Evolutionary conservation across 1,140 invertebrate species (phyloP).

Genomic region (Platorchestia sp.): DNA sequence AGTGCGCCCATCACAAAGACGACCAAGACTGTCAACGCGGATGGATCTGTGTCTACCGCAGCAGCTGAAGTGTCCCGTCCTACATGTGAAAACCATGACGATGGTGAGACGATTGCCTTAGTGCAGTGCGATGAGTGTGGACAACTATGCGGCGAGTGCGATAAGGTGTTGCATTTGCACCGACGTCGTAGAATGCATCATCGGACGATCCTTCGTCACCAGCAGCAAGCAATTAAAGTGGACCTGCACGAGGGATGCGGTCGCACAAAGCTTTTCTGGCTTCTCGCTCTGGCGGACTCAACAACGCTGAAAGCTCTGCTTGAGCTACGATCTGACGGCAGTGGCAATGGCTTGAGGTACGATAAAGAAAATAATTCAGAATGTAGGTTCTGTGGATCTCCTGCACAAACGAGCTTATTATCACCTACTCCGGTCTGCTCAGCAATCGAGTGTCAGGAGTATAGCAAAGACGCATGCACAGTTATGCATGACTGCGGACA

Average conservation of each 20-base stretch:
- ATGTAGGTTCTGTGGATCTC: slow-evolving; percentile 92
- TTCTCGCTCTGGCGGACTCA: slow-evolving; percentile 91
- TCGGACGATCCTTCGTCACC: slow-evolving; percentile 91
- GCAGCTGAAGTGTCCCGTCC: slow-evolving; percentile 73
- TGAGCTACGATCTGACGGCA: slow-evolving; percentile 87
- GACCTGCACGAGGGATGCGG: slow-evolving; percentile 97
- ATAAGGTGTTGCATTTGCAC: slow-evolving; percentile 93
- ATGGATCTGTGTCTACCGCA: slow-evolving; percentile 35
- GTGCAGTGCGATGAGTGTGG: slow-evolving; percentile 92
- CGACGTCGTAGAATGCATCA: slow-evolving; percentile 87
- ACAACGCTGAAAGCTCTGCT: slow-evolving; percentile 90
- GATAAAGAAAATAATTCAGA: slow-evolving; percentile 75
- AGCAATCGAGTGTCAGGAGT: slow-evolving; percentile 92
- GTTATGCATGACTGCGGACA: slow-evolving; percentile 91
- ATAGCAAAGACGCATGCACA: slow-evolving; percentile 86
- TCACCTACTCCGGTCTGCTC: slow-evolving; percentile 94
- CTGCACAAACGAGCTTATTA: slow-evolving; percentile 85
- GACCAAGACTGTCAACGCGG: slow-evolving; percentile 69
- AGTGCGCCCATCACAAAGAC: slow-evolving; percentile 76
- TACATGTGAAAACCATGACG: slow-evolving; percentile 96
- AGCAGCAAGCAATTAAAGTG: slow-evolving; percentile 90
- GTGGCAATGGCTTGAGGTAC: slow-evolving; percentile 71
- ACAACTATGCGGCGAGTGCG: slow-evolving; percentile 95
- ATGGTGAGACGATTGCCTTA: slow-evolving; percentile 92
- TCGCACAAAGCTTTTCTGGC: slow-evolving; percentile 94